These are phyloP conservation scores for Melieria omissa DNA, from an alignment of 2,888 invertebrate genomes.

Conservation along the genomic window DNA sequence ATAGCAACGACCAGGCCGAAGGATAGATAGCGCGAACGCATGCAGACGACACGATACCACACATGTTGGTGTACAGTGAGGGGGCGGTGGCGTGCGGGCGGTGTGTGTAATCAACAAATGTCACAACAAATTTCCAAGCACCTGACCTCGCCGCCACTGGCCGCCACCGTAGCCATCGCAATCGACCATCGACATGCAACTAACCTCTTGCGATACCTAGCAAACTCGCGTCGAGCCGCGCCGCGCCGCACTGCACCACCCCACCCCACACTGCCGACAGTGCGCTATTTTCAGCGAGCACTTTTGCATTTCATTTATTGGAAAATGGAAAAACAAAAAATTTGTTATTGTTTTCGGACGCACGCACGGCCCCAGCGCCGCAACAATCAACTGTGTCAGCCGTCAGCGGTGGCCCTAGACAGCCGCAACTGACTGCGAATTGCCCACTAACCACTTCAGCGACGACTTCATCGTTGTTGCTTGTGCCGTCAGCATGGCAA, in stretches of 20 bases:
- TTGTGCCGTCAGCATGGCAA: too few species aligned
- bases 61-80: neutral
- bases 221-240: neutral
- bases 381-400: too few species aligned
- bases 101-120: neutral
- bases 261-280: neutral
- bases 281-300: neutral
- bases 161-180: neutral
- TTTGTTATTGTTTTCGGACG: neutral
- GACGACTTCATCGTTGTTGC: too few species aligned
- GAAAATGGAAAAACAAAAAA: neutral
- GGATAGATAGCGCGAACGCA: slow-evolving; percentile 10
- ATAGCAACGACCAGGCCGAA: slow-evolving; percentile 43
- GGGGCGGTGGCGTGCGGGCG: neutral
- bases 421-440: too few species aligned
- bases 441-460: too few species aligned
- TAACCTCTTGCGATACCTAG: neutral
- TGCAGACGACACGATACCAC: neutral
- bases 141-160: neutral
- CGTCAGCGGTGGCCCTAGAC: too few species aligned
- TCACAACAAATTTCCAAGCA: neutral
- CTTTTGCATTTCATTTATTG: slow-evolving; percentile 2
- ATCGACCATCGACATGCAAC: neutral
- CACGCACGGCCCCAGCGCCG: too few species aligned
- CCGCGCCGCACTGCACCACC: neutral